These are phyloP conservation scores for Merops nubicus DNA, from an alignment of 2,113 vertebrate species.

Conservation along the genomic window DNA sequence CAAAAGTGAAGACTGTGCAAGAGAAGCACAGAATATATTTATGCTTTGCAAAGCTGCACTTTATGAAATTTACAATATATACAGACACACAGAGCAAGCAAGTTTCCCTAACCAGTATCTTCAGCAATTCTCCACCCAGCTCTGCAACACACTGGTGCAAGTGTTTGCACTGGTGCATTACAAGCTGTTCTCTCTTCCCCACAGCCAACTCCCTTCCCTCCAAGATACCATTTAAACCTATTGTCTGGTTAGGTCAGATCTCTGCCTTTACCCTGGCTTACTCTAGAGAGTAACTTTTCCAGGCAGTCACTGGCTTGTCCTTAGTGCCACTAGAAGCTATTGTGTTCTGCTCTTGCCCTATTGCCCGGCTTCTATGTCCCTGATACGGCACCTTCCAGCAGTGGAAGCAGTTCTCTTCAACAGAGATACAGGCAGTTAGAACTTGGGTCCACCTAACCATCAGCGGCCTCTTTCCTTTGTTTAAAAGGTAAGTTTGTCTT, in stretches of 20 bases:
- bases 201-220: neutral
- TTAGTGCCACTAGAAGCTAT: neutral
- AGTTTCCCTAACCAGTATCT: neutral
- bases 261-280: neutral
- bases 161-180: neutral
- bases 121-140: neutral
- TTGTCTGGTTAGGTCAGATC: neutral
- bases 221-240: neutral
- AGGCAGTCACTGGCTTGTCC: neutral
- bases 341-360: neutral
- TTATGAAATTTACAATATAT: neutral
- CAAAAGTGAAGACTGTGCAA: neutral
- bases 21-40: neutral
- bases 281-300: neutral
- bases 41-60: neutral
- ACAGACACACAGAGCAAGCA: neutral
- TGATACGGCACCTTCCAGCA: neutral
- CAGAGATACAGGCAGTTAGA: neutral
- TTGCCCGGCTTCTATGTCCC: neutral
- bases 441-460: neutral
- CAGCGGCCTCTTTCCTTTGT: neutral
- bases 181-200: neutral
- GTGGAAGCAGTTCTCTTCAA: neutral
- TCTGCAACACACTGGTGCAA: neutral
- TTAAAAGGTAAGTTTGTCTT: neutral